These are phyloP conservation scores for Erpornis zantholeuca DNA, from an alignment of 2,113 vertebrate genomes.

Conservation along the genomic window DNA sequence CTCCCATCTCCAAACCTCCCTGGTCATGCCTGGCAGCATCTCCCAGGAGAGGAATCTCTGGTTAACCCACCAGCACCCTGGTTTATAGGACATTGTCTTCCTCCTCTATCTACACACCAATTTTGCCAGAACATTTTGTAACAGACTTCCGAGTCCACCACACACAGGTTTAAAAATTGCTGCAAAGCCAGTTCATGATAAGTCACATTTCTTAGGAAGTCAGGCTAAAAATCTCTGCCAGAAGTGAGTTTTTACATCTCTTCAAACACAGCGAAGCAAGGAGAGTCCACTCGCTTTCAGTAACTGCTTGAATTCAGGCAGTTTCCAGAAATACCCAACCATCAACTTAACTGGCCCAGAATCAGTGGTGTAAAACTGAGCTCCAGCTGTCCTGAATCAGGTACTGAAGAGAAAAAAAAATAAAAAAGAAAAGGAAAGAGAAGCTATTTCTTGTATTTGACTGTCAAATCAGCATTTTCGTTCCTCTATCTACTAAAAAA, in stretches of 20 bases:
- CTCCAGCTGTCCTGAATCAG: background rate
- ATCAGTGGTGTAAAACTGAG: background rate
- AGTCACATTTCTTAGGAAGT: background rate
- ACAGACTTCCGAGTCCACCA: background rate
- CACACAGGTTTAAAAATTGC: background rate
- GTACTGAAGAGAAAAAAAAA: background rate
- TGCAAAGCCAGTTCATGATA: background rate
- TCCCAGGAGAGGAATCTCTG: background rate
- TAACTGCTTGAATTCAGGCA: background rate
- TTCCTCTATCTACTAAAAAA: background rate
- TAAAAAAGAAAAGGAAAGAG: background rate
- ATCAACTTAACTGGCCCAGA: background rate
- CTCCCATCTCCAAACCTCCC: background rate
- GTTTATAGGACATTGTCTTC: background rate
- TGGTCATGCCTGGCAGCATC: background rate
- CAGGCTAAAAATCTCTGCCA: background rate
- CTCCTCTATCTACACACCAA: background rate
- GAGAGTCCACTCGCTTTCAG: background rate
- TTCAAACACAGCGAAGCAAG: background rate
- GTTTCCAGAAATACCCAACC: background rate
- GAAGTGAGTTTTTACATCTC: background rate
- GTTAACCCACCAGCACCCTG: background rate
- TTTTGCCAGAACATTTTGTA: background rate
- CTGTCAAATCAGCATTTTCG: background rate
- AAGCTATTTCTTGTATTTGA: background rate